Conservation (phyloP, 2,797 vertebrate genomes). For the Smutsia gigantea region DNA sequence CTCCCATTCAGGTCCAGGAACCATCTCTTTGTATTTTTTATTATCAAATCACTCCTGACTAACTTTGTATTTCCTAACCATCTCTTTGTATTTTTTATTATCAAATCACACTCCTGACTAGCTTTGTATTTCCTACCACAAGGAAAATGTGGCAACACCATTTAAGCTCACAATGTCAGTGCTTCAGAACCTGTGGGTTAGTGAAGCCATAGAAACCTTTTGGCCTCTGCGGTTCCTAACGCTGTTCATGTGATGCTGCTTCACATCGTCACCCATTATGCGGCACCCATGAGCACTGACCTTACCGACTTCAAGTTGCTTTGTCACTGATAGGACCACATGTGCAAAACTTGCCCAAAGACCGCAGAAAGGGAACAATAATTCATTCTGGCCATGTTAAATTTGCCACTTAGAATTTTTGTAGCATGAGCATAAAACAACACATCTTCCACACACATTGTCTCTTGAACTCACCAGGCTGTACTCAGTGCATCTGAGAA, state of each 20-base stretch:
- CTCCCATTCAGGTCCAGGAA: neutral
- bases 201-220: fast-evolving
- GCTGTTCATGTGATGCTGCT: neutral
- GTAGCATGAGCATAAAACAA: neutral
- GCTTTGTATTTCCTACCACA: neutral
- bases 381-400: neutral
- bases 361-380: neutral
- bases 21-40: no score
- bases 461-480: neutral
- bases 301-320: neutral
- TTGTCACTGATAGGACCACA: neutral
- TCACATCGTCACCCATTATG: fast-evolving
- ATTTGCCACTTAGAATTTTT: conserved; percentile 7
- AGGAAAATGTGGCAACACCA: neutral
- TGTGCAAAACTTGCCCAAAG: neutral
- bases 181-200: neutral
- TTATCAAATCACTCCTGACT: neutral
- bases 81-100: neutral
- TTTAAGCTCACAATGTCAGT: neutral
- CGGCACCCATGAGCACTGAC: fast-evolving
- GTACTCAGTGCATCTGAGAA: neutral
- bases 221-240: fast-evolving
- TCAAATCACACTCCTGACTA: neutral
- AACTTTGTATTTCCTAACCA: no score
- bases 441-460: neutral